phyloP scores from a whole-genome alignment of 2,797 vertebrate species.

The Labeo calbasu region DNA sequence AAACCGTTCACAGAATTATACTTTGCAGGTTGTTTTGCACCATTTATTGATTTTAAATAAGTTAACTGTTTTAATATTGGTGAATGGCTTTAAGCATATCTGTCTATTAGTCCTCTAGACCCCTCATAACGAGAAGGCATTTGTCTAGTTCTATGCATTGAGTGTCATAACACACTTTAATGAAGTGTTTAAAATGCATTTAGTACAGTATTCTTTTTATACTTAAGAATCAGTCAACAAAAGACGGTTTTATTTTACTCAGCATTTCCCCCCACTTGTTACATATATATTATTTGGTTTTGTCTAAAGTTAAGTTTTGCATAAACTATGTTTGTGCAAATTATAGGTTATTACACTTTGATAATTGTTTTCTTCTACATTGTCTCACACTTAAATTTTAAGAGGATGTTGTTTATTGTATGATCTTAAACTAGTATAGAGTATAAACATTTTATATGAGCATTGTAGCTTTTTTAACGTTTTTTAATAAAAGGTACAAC shows the following conservation, averaged over 20 bases:
- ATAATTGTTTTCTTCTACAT: slow-evolving; percentile 77
- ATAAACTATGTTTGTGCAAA: slow-evolving; percentile 70
- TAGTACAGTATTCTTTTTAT: slow-evolving; percentile 61
- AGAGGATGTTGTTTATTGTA: slow-evolving; percentile 46
- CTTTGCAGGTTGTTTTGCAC: slow-evolving; percentile 32
- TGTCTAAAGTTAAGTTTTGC: slow-evolving; percentile 56
- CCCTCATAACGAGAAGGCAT: slow-evolving; percentile 72
- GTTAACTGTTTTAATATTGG: slow-evolving; percentile 11
- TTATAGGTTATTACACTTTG: slow-evolving; percentile 42
- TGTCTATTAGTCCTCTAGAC: slow-evolving; percentile 28
- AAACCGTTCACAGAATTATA: slow-evolving; percentile 29
- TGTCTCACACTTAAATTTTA: slow-evolving; percentile 51
- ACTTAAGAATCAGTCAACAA: slow-evolving; percentile 28
- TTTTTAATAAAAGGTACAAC: slow-evolving; percentile 70
- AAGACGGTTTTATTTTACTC: slow-evolving; percentile 61
- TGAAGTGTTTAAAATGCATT: slow-evolving; percentile 61
- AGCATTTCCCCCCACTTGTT: slow-evolving; percentile 66
- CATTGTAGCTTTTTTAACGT: slow-evolving; percentile 66
- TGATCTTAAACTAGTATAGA: slow-evolving; percentile 66
- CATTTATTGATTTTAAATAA: slow-evolving; percentile 20
- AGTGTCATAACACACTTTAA: slow-evolving; percentile 71
- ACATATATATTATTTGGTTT: slow-evolving; percentile 75
- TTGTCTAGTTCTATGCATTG: slow-evolving; percentile 69
- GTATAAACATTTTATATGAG: slow-evolving; percentile 68
- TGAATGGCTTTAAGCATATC: slow-evolving; percentile 24